These are phyloP conservation scores for Lithophane ornitopus DNA, from an alignment of 2,888 invertebrate species.

Conservation along the genomic window DNA sequence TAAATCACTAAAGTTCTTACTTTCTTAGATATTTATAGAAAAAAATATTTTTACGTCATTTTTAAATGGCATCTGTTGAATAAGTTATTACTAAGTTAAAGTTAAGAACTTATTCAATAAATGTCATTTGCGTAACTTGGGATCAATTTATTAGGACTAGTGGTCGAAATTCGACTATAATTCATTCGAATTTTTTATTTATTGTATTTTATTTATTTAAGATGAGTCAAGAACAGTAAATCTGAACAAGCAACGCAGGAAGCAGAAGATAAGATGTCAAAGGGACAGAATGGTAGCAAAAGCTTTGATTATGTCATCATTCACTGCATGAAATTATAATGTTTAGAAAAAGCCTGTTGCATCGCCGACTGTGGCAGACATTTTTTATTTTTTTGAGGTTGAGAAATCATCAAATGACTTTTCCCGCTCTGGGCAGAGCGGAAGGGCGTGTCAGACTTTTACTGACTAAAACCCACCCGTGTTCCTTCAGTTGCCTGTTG, in stretches of 20 bases:
- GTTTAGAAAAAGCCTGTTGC: background rate
- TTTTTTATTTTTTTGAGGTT: too few relatives aligned
- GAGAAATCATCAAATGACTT: too few relatives aligned
- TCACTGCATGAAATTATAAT: background rate
- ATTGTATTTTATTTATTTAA: background rate
- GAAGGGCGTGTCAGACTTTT: too few relatives aligned
- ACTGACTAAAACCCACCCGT: too few relatives aligned
- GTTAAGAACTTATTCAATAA: background rate
- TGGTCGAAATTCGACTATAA: too few relatives aligned
- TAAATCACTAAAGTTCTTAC: background rate
- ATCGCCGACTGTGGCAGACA: background rate
- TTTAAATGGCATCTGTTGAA: background rate
- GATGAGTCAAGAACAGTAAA: background rate
- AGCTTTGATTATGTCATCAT: background rate
- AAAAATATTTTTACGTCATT: background rate
- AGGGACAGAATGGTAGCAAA: background rate
- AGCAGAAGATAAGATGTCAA: background rate
- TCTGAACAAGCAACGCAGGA: background rate
- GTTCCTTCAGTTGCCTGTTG: too few relatives aligned
- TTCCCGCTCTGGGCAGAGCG: too few relatives aligned
- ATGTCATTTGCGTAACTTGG: background rate
- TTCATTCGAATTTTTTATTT: background rate
- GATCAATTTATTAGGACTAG: too few relatives aligned
- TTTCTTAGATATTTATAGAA: too few relatives aligned
- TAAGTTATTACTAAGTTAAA: background rate